A percentile compares a stretch with the other conserved stretches of the same genome.
Conservation (phyloP, 2,888 invertebrate species). For the Callyntrura guangdongensis region DNA sequence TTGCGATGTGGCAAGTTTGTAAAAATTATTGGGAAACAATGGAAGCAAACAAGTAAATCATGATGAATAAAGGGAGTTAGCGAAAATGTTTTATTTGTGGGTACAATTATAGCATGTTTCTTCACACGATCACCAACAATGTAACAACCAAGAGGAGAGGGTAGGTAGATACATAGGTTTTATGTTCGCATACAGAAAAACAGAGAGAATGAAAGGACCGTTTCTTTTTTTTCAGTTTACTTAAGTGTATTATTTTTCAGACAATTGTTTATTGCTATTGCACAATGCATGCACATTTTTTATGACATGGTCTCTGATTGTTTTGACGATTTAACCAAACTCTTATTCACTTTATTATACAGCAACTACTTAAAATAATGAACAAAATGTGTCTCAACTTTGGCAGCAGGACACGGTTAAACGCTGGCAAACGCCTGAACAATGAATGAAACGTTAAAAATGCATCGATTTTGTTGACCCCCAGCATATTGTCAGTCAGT, state of each 20-base stretch:
- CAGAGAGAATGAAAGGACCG: neutral
- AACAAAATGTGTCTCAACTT: neutral
- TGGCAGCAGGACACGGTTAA: conserved; percentile 23
- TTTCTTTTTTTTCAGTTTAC: neutral
- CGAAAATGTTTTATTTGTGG: neutral
- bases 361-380: neutral
- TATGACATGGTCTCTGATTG: conserved; percentile 35
- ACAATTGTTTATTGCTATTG: conserved; percentile 34
- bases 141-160: neutral
- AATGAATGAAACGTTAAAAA: conserved; percentile 20
- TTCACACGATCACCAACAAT: conserved; percentile 50
- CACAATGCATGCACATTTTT: conserved; percentile 43
- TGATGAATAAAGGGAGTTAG: conserved; percentile 67
- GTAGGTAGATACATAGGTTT: neutral
- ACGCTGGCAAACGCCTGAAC: conserved; percentile 26
- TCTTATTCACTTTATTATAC: neutral
- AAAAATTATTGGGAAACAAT: conserved; percentile 74
- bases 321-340: conserved; percentile 18
- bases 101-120: neutral
- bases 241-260: conserved; percentile 34
- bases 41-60: conserved; percentile 62
- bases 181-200: neutral
- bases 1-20: conserved; percentile 56
- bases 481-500: neutral
- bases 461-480: conserved; percentile 46